Evolutionary conservation across 2,113 vertebrate species (phyloP).

Genomic region (Sprattus sprattus): DNA sequence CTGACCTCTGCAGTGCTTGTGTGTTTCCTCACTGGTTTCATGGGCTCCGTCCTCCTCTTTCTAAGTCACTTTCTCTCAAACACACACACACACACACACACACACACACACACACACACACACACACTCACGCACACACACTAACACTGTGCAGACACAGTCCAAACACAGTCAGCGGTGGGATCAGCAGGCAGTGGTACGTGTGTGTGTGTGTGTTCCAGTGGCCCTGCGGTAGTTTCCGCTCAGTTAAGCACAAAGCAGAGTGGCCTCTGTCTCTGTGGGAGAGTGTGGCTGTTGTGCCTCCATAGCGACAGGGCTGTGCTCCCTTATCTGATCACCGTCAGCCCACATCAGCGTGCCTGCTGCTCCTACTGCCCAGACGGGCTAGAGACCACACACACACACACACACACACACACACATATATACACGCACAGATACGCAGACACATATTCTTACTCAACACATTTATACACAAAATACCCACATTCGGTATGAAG

Average conservation of each 20-base stretch:
- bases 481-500: background rate
- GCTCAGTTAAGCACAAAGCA: slow-evolving; percentile 37
- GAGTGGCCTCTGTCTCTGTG: slow-evolving; percentile 21
- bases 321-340: slow-evolving; percentile 52
- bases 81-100: background rate
- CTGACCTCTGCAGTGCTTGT: slow-evolving; percentile 25
- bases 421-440: background rate
- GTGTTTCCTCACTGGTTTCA: background rate
- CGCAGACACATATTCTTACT: background rate
- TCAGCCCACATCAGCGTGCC: slow-evolving; percentile 41
- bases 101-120: background rate
- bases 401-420: slow-evolving; percentile 2
- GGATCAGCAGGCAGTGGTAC: background rate
- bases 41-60: background rate
- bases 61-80: slow-evolving; percentile 1
- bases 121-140: slow-evolving; percentile 2
- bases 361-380: slow-evolving; percentile 15
- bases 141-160: background rate
- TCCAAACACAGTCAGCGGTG: background rate
- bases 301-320: slow-evolving; percentile 55
- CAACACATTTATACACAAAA: background rate
- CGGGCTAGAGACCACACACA: background rate
- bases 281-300: slow-evolving; percentile 38
- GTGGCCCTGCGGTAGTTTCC: slow-evolving; percentile 39
- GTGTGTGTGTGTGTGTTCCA: background rate